Base-by-base conservation (phyloP, 2,797 vertebrate species). In the Pipistrellus pipistrellus region DNA sequence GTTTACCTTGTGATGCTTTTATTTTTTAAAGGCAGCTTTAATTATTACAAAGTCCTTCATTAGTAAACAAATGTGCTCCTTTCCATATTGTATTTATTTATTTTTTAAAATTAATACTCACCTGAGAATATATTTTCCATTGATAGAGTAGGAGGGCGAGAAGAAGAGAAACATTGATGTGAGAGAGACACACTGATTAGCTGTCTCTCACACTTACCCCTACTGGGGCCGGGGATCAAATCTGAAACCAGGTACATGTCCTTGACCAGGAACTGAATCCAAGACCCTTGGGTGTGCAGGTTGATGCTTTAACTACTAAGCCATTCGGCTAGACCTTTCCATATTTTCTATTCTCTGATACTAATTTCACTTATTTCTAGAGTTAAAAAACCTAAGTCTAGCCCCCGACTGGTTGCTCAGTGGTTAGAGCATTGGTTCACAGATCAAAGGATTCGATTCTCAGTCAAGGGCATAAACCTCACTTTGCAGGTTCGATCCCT, bases 311-410 rank as follows among this genome's bases (percentile, higher is more conserved):
- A n/a, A 64, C 30, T 14, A 17, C 17, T 64, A n/a, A n/a, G 12
- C 25, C 5, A 64, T 17, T n/a, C 1, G 27, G 27, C 62, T 17
- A n/a, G 14, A n/a, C 38, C n/a, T 80, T 78, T 41, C 35, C 3
- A 11, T 73, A 73, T 86, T 89, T 95, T 83, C 41, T 68, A 83
- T 44, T 73, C 30, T 62, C n/a, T 68, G 41, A 90, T 68, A 27
- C 25, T 93, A 73, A 95, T 30, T 75, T 90, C 32, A 64, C 23
- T 91, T 62, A 30, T 62, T 91, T 77, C 38, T 48, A 85, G 55
- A 75, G 38, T 80, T 86, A 87, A 81, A 71, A 82, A 30, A 81
- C 59, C 0, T 41, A 71, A 27, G n/a, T 55, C 13, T 62, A 53
- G 38, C 25, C 27, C 27, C 12, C 30, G 27, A 11, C 27, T 62